phyloP scores from a whole-genome alignment of 2,113 vertebrate species.

The Phasianus colchicus region DNA sequence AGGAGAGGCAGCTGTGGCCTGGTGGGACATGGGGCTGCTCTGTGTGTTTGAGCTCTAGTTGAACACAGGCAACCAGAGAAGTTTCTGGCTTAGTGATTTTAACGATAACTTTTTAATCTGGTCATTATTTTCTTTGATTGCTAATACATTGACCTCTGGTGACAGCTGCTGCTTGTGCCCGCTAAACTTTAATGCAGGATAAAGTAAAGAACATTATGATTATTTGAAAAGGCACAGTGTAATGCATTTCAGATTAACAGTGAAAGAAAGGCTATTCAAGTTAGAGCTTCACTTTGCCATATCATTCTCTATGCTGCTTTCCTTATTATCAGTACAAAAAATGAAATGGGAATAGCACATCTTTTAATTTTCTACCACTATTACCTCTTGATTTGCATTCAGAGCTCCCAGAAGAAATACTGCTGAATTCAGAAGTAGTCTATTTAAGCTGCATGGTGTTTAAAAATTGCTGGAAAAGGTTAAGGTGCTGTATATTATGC shows the following conservation, averaged over 20 bases:
- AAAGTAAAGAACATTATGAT: slow-evolving; percentile 70
- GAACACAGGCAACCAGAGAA: neutral
- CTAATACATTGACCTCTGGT: slow-evolving; percentile 69
- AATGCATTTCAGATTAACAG: slow-evolving; percentile 73
- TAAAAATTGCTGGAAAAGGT: slow-evolving; percentile 75
- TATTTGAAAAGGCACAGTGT: slow-evolving; percentile 70
- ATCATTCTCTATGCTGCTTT: slow-evolving; percentile 65
- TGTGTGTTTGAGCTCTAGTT: neutral
- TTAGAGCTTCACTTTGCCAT: slow-evolving; percentile 60
- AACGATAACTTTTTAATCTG: slow-evolving; percentile 65
- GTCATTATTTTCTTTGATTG: slow-evolving; percentile 75
- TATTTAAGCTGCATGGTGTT: slow-evolving; percentile 78
- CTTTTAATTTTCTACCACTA: slow-evolving; percentile 78
- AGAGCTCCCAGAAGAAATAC: slow-evolving; percentile 78
- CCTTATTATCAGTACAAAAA: slow-evolving; percentile 73
- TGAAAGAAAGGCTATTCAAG: slow-evolving; percentile 74
- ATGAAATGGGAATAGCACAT: slow-evolving; percentile 76
- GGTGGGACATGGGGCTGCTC: neutral
- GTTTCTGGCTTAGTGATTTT: slow-evolving; percentile 38
- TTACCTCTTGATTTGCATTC: slow-evolving; percentile 80
- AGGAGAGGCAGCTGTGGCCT: neutral
- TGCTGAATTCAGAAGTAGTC: slow-evolving; percentile 72
- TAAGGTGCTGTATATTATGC: slow-evolving; percentile 67
- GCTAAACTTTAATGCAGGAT: slow-evolving; percentile 66
- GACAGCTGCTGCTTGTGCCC: slow-evolving; percentile 62